A percentile compares a stretch with the other conserved stretches of the same genome.
phyloP scores from a whole-genome alignment of 2,797 vertebrate species.

The Heterohyrax brucei region DNA sequence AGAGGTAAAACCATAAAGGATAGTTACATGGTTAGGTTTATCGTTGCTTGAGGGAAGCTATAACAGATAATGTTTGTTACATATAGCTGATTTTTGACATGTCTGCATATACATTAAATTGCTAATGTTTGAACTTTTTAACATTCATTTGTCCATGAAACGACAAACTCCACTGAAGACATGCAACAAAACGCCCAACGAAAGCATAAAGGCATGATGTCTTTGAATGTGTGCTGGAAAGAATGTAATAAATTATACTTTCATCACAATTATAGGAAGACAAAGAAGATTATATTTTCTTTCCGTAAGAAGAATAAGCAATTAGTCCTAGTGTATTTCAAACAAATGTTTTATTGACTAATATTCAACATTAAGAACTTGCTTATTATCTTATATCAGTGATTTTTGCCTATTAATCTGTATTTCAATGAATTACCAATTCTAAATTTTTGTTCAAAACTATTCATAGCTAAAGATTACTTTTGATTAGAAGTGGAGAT shows the following conservation, averaged over 20 bases:
- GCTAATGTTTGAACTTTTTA: slow-evolving; percentile 80
- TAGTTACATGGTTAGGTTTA: slow-evolving; percentile 58
- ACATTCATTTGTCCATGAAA: slow-evolving; percentile 75
- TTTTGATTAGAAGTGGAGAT: background rate
- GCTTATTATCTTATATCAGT: slow-evolving; percentile 64
- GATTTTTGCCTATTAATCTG: slow-evolving; percentile 6
- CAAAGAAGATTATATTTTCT: slow-evolving; percentile 75
- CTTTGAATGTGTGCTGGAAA: slow-evolving; percentile 64
- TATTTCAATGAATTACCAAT: slow-evolving; percentile 54
- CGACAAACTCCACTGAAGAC: slow-evolving; percentile 78
- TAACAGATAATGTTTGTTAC: background rate
- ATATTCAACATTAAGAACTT: background rate
- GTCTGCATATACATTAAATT: slow-evolving; percentile 76
- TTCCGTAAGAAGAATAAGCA: slow-evolving; percentile 76
- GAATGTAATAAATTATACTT: slow-evolving; percentile 77
- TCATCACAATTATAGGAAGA: slow-evolving; percentile 72
- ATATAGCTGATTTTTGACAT: slow-evolving; percentile 53
- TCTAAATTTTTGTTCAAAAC: slow-evolving; percentile 58
- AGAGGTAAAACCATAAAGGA: background rate
- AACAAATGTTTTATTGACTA: slow-evolving; percentile 66
- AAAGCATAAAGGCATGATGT: slow-evolving; percentile 79
- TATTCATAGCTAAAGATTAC: background rate
- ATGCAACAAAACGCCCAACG: slow-evolving; percentile 77
- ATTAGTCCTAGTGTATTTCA: slow-evolving; percentile 61
- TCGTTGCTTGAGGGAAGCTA: slow-evolving; percentile 58